Conservation (phyloP, 2,797 vertebrate genomes). For the Merluccius polli region DNA sequence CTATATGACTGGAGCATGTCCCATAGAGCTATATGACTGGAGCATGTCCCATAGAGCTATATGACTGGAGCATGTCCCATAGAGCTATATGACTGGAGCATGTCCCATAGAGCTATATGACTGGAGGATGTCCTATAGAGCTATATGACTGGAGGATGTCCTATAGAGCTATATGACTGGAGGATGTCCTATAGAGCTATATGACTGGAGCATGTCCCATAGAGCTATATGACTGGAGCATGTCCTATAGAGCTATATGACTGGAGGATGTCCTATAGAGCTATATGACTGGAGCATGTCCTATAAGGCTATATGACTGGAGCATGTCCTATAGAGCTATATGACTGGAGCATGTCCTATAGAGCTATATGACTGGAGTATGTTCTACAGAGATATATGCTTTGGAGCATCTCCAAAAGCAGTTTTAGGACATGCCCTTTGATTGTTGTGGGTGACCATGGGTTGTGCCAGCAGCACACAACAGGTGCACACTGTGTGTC, state of each 20-base stretch:
- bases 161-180: background rate
- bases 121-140: background rate
- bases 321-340: background rate
- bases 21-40: background rate
- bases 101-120: background rate
- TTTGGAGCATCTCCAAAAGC: background rate
- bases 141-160: background rate
- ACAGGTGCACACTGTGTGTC: conserved; percentile 67
- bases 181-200: background rate
- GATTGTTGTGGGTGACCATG: background rate
- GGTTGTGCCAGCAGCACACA: background rate
- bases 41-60: background rate
- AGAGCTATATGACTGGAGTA: background rate
- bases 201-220: background rate
- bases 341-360: background rate
- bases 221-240: background rate
- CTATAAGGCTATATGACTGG: background rate
- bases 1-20: background rate
- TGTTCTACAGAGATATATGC: background rate
- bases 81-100: background rate
- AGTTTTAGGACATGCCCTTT: background rate
- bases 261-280: background rate
- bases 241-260: background rate
- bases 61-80: background rate
- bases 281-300: background rate